Base-by-base conservation (phyloP, 2,888 invertebrate species). In the Euplexia lucipara region DNA sequence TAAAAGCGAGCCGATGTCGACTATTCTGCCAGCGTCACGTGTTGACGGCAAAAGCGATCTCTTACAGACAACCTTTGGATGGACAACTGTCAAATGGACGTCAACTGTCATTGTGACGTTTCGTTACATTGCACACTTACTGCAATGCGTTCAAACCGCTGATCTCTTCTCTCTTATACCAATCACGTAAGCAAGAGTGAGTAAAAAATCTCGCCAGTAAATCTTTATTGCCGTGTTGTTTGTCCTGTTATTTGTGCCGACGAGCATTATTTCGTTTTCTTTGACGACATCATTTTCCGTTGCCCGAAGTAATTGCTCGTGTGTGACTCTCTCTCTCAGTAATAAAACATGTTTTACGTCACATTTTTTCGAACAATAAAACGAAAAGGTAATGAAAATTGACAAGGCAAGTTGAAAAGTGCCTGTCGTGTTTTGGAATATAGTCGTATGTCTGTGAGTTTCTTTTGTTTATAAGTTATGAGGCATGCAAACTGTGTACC, bases 171-270 rank as follows among this genome's bases (percentile, higher is more conserved):
- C 9, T 32, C 77, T 83, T 73, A 59, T 8, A 76, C 58, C 35
- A 8, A 22, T 20, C 56, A 32, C 68, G 20, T 12, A 60, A 78
- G 74, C 83, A 74, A 81, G 86, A 79, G 74, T 83, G 73, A 82
- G 86, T 91, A 90, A 93, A 93, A 93, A 93, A 93, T 90, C 90
- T 88, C 79, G 77, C 89, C 91, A 91, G 92, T 93, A 94, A 93
- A 94, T 94, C 91, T 93, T 93, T 94, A 94, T 92, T 90, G 92
- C 89, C 88, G 86, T 90, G 92, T 92, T 93, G 91, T 93, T 93
- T 92, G 91, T 84, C 85, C 86, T 88, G 86, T 92, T 93, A 92
- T 92, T 94, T 92, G 90, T 91, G 91, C 88, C 85, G 84, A 82
- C 83, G 87, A 90, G 89, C 91, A 89, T 91, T 92, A 69, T 92